These are phyloP conservation scores for Zaprionus davidi DNA, from an alignment of 1,140 invertebrate species.

Conservation along the genomic window DNA sequence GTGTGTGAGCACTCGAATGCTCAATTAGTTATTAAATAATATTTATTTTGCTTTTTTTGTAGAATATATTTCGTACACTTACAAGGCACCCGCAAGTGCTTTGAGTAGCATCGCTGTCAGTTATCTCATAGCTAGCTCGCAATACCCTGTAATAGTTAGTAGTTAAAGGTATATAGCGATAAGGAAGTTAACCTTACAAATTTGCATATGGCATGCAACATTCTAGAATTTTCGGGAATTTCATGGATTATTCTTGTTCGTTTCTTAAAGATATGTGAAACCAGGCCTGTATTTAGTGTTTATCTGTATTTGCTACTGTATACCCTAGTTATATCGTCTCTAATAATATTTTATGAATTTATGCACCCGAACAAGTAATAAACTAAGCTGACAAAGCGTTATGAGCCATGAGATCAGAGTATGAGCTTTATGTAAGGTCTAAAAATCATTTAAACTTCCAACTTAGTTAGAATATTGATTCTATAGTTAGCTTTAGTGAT, in stretches of 20 bases:
- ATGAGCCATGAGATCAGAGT: constrained; percentile 4
- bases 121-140: constrained; percentile 49
- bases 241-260: not conserved
- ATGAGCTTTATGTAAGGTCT: not conserved
- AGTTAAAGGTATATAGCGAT: not conserved
- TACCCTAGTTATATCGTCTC: not conserved
- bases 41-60: constrained; percentile 53
- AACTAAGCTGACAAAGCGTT: not conserved
- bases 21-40: constrained; percentile 82
- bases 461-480: not conserved
- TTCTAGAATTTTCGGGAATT: not conserved
- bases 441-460: not conserved
- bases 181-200: not conserved
- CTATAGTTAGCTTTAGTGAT: not conserved
- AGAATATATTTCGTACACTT: constrained; percentile 40
- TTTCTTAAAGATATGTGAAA: not conserved
- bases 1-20: constrained; percentile 42
- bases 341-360: not conserved
- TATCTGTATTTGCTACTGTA: not conserved
- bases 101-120: constrained; percentile 74
- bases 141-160: constrained; percentile 19
- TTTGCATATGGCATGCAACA: not conserved
- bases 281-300: too few species aligned
- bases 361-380: not conserved
- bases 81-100: constrained; percentile 39